phyloP scores from a whole-genome alignment of 2,113 vertebrate species.

The Albula glossodonta region DNA sequence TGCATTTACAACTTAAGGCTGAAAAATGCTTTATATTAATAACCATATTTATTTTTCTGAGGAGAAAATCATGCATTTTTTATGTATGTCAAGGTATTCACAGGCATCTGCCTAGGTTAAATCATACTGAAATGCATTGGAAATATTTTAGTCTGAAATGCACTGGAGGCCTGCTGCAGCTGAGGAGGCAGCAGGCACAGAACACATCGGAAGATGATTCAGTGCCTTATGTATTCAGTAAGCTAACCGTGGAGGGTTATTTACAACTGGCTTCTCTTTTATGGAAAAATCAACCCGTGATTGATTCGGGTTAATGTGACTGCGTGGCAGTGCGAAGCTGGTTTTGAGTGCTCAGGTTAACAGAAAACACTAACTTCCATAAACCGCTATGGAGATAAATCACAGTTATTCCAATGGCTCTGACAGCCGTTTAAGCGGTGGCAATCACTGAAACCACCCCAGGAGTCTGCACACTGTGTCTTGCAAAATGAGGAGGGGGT shows the following conservation, averaged over 20 bases:
- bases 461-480: conserved; percentile 86
- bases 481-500: conserved; percentile 87
- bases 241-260: conserved; percentile 56
- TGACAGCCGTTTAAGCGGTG: conserved; percentile 98
- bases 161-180: conserved; percentile 15
- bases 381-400: conserved; percentile 95
- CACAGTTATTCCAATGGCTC: conserved; percentile 91
- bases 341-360: conserved; percentile 74
- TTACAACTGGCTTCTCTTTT: conserved; percentile 72
- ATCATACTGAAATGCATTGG: background rate
- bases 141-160: background rate
- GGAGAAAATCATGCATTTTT: background rate
- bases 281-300: conserved; percentile 78
- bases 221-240: conserved; percentile 54
- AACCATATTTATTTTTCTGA: background rate
- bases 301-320: conserved; percentile 80
- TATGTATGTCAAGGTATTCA: background rate
- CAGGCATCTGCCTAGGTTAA: background rate
- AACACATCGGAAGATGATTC: conserved; percentile 35
- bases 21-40: no score
- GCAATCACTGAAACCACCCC: conserved; percentile 88
- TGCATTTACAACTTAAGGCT: no score
- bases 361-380: conserved; percentile 77
- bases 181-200: conserved; percentile 41
- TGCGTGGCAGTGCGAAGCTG: conserved; percentile 61